Conservation (phyloP, 2,888 invertebrate species). For the Nycteola revayana region DNA sequence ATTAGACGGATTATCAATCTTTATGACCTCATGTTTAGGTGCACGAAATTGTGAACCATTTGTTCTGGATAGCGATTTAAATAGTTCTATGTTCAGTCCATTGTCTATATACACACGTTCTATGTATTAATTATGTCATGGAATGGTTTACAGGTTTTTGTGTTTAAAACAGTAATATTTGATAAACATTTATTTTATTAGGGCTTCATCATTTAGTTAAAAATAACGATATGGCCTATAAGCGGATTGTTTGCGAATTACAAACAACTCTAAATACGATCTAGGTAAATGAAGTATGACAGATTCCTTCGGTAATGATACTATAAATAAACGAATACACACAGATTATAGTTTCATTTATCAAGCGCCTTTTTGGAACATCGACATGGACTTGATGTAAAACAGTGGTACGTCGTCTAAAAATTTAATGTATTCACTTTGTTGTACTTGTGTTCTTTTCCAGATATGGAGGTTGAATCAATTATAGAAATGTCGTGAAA, state of each 20-base stretch:
- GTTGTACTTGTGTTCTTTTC: slow-evolving; percentile 83
- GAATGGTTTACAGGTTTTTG: no score
- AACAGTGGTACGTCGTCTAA: slow-evolving; percentile 71
- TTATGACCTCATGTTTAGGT: slow-evolving; percentile 5
- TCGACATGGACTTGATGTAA: slow-evolving; percentile 77
- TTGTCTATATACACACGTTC: no score
- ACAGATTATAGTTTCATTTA: slow-evolving; percentile 20
- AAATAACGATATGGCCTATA: no score
- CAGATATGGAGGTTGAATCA: slow-evolving; percentile 81
- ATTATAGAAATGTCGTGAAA: slow-evolving; percentile 80
- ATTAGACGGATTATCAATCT: no score
- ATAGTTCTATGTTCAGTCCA: not conserved
- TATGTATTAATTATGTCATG: no score
- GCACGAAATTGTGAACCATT: slow-evolving; percentile 9
- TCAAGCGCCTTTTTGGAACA: slow-evolving; percentile 24
- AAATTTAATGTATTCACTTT: slow-evolving; percentile 74
- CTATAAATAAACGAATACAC: slow-evolving; percentile 10
- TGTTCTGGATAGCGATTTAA: not conserved
- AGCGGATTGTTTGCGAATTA: no score
- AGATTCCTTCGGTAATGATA: no score
- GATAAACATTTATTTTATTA: no score
- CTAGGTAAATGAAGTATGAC: no score
- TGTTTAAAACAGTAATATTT: no score
- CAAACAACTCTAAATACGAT: no score
- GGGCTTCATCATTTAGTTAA: no score